Evolutionary conservation across 2,888 invertebrate species (phyloP), one percentile per base, ranked within the genome.

Genomic region (Diploptera punctata): DNA sequence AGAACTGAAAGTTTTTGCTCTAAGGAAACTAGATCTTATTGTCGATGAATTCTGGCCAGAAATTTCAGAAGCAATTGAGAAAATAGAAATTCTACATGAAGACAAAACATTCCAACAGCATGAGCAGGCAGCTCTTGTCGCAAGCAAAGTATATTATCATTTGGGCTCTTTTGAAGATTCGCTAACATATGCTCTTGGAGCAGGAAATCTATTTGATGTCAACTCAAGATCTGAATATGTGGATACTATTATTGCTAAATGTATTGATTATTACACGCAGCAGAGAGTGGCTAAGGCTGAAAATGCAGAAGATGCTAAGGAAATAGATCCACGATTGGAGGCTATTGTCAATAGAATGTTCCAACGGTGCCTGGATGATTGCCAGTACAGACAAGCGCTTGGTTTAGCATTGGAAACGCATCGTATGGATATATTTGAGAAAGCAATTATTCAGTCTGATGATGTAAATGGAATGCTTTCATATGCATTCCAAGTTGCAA

Each of bases 31-130:
- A 79, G 94, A 98, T 84, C 89, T 90, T 80, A 95, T 99, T 79
- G 98, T 98, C 0, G 97, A 98, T 83, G 95, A 97, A 82, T 99
- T 99, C 85, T 99, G 98, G 98, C 96, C 98, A 9, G 98, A 99
- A 86, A 98, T 99, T 78, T 97, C 98, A 0, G 98, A 99, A 84
- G 95, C 97, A 16, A 96, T 99, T 78, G 95, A 95, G 80, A 98
- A 97, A 85, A 98, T 99, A 91, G 99, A 99, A 86, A 95, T 96
- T 81, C 87, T 99, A 31, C 95, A 98, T 80, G 99, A 99, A 85
- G 97, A 98, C 81, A 91, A 93, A 80, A 86, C 86, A 44, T 94
- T 99, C 83, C 89, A 90, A 44, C 94, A 98, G 81, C 93, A 95
- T 80, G 93, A 97, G 80, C 84, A 98, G 69, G 99, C 99, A 67